Base-by-base conservation (phyloP, 2,888 invertebrate genomes). In the Agrotis ipsilon region DNA sequence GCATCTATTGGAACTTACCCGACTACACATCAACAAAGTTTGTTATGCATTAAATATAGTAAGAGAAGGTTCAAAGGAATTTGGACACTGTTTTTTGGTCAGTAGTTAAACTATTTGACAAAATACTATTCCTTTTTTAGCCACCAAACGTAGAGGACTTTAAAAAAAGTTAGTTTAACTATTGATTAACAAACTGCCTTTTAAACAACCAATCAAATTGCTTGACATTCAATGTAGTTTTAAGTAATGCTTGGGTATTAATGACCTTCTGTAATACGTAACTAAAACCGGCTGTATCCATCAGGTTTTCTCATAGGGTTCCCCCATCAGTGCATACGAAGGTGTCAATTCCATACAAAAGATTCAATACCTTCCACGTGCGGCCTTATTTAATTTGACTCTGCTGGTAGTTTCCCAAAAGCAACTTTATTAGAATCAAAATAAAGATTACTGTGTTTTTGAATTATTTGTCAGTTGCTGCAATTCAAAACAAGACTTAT, bases 21-120 rank as follows among this genome's bases (percentile, higher is more conserved):
- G 63, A 75, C 81, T 75, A 78, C n/a, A 39, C 11, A 55, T 19
- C 32, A 3, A 45, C 14, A n/a, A 55, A 5, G 24, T 24, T 16
- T 19, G 13, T 13, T 7, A 21, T 14, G 3, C 19, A 18, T 58
- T 27, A 43, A 14, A 19, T 46, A 46, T 52, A 32, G 9, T 9
- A 9, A 32, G 9, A 32, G 19, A n/a, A n/a, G 3, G 46, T 5
- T 32, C 14, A 9, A 45, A 18, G 18, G 39, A 5, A 58, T 70
- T 52, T 18, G 0, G 9, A 14, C 5, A 16, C 9, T 39, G 39
- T 9, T 39, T 39, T 11, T 39, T 11, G 11, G 11, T 39, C 39
- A 39, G 39, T 39, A 39, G 2, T 39, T 39, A 39, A 39, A 11
- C 39, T 39, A 39, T 39, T 39, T 39, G 39, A 11, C 11, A 11